Evolutionary conservation across 2,888 invertebrate species (phyloP), one percentile per base, ranked within the genome.

Genomic region (Eubasilissa splendida): DNA sequence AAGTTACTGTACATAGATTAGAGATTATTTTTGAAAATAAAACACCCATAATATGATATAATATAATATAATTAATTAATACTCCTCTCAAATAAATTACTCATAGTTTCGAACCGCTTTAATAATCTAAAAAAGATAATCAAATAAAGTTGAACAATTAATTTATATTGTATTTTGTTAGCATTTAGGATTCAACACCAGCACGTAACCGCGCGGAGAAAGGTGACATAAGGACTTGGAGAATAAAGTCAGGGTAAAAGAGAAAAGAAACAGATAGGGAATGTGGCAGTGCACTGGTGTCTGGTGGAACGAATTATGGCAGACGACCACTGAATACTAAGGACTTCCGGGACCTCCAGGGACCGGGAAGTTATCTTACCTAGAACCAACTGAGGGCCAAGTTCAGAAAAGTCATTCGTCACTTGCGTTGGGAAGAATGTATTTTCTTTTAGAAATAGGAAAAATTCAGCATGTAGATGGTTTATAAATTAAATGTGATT

Each of bases 301-400:
- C 66, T 66, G 66, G 66, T n/a, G 66, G 66, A 66, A 66, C 66
- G 66, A 66, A 66, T 66, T 66, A 66, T 66, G n/a, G 11, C 66
- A 31, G 66, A 66, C 66, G 66, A 42, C n/a, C 66, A 66, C 66
- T 66, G 66, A 66, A 66, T 66, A 66, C 66, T 66, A 66, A 66
- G 63, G 63, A 33, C 22, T 42, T 10, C 63, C 11, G 33, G 14
- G 31, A 63, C 33, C 63, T 63, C 63, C 31, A 10, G 63, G 63
- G 63, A 63, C 22, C 33, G 31, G 14, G 63, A 63, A 63, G 63
- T 63, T 63, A 33, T 9, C 22, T 7, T 42, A 11, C 63, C 63
- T 63, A 31, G 63, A 63, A 63, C 63, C 63, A 42, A 42, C 42
- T 42, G 42, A 42, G 42, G 42, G 63, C 10, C 10, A 33, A 63